Base-by-base conservation (phyloP, 2,888 invertebrate genomes). In the Spisula subtruncata region DNA sequence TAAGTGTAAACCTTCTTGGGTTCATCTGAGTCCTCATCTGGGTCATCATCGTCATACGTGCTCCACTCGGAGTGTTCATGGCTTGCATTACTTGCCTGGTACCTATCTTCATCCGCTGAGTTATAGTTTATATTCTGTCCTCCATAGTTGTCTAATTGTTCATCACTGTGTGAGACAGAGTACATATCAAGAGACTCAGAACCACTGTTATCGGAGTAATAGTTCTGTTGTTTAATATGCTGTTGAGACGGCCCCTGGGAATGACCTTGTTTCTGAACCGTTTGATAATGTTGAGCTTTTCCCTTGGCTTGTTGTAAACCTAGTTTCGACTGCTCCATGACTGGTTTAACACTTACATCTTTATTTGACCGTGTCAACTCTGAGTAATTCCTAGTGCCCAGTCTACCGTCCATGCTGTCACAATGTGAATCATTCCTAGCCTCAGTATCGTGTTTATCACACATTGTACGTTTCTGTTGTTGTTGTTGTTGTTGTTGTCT, bases 361-460 rank as follows among this genome's bases (percentile, higher is more conserved):
- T 75, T 75, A 16, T 35, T 75, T 32, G 75, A 35, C 32, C 18
- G 32, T 35, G 35, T 32, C 25, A 35, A 32, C 6, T 75, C 35
- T 0, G 75, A 75, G 75, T 32, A 18, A 75, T 75, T 75, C 75
- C 60, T 35, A 1, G 35, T 75, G 32, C 35, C 60, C 16, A 1
- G 16, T 16, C 18, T 75, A 14, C 35, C 25, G 25, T 66, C 60
- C n/a, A 66, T n/a, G n/a, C 25, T 66, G 60, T 66, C 60, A 25
- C 60, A 66, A n/a, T 66, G 60, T 32, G 18, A 0, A 32, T 75
- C 75, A 32, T 6, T 71, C 29, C 25, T 29, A 29, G 71, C 16
- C 29, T 71, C 81, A n/a, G 75, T n/a, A 35, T 82, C 54, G 46
- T 88, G 87, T 80, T 83, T 79, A 29, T 88, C 83, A 83, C 87